Percentiles rank a stretch among this genome's conserved stretches.
Conservation (phyloP, 2,113 vertebrate genomes). For the Danionella cerebrum region DNA sequence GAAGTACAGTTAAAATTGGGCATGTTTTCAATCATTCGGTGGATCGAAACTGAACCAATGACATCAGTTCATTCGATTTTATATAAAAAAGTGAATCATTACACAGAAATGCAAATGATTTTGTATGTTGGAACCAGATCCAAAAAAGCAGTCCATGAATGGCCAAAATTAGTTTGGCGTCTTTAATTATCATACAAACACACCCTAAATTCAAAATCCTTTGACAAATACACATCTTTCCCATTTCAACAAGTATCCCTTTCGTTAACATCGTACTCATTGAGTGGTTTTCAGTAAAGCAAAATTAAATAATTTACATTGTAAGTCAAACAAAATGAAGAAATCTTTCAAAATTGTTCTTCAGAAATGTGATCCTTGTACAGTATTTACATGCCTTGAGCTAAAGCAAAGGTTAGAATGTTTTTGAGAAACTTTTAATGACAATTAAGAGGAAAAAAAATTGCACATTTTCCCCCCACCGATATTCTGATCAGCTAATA, state of each 20-base stretch:
- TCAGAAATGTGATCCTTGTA: constrained; percentile 62
- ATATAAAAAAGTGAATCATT: too few relatives aligned
- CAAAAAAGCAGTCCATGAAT: neutral
- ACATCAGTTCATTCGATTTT: too few relatives aligned
- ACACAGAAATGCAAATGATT: too few relatives aligned
- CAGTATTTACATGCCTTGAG: constrained; percentile 68
- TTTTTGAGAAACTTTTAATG: constrained; percentile 44
- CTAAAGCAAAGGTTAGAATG: constrained; percentile 46
- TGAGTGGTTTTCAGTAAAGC: constrained; percentile 37
- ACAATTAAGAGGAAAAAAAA: constrained; percentile 36
- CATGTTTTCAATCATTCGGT: too few relatives aligned
- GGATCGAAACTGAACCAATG: too few relatives aligned
- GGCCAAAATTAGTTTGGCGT: too few relatives aligned
- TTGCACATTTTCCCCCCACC: constrained; percentile 14
- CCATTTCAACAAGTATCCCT: constrained; percentile 9
- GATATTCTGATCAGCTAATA: constrained; percentile 65
- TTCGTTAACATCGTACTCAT: neutral
- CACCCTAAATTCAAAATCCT: neutral
- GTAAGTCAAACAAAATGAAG: constrained; percentile 41
- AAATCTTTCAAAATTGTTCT: constrained; percentile 50
- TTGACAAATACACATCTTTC: constrained; percentile 15
- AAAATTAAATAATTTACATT: constrained; percentile 53
- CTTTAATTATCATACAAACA: too few relatives aligned
- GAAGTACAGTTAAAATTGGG: too few relatives aligned
- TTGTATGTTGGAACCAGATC: too few relatives aligned